Percentiles rank a stretch among this genome's conserved stretches.
Conservation (phyloP, 2,888 invertebrate species). For the Fragum whitleyi region DNA sequence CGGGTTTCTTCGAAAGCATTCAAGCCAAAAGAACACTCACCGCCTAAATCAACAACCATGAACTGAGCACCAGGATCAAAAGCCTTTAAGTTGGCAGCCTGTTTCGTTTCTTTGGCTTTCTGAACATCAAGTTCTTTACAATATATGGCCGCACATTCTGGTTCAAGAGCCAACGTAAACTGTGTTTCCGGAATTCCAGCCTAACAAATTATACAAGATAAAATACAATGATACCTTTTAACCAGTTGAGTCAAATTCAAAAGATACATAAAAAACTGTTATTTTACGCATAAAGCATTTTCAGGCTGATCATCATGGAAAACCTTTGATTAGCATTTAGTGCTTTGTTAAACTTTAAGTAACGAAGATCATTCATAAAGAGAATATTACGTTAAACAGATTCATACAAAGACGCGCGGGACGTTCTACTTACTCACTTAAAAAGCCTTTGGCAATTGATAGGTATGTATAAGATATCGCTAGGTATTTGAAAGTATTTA, state of each 20-base stretch:
- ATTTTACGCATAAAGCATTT: background rate
- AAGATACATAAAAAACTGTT: background rate
- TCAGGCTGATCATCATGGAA: background rate
- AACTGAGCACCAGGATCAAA: conserved; percentile 54
- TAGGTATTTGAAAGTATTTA: too few species aligned
- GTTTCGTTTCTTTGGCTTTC: conserved; percentile 15
- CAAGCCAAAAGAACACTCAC: conserved; percentile 26
- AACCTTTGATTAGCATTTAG: too few species aligned
- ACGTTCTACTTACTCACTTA: too few species aligned
- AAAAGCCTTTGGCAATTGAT: too few species aligned
- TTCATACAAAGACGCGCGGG: too few species aligned
- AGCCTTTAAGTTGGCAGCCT: conserved; percentile 5
- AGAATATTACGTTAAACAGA: too few species aligned
- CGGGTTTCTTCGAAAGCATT: too few species aligned
- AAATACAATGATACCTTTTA: too few species aligned
- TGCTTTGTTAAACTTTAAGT: too few species aligned
- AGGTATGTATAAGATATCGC: too few species aligned
- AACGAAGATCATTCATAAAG: too few species aligned
- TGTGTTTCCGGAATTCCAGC: conserved; percentile 30
- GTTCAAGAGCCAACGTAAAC: conserved; percentile 8
- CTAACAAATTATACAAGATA: background rate
- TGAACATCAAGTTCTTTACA: conserved; percentile 42
- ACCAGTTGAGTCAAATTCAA: background rate
- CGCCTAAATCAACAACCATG: conserved; percentile 58
- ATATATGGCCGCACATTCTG: conserved; percentile 30